Evolutionary conservation across 2,797 vertebrate genomes (phyloP).

Genomic region (Alouatta caraya): DNA sequence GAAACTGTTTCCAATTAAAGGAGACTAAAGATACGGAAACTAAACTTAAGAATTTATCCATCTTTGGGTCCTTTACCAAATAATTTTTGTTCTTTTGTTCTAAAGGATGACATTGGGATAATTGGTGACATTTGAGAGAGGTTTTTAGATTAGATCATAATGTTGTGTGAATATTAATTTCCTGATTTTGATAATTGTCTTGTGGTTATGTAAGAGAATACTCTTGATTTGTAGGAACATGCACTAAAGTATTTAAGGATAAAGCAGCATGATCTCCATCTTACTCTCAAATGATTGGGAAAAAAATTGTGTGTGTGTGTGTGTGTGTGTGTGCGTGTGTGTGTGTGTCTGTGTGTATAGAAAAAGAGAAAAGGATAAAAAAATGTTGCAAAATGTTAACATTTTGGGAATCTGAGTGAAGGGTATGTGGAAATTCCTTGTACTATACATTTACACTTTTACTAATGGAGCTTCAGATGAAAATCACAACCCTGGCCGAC

Average conservation of each 20-base stretch:
- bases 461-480: background rate
- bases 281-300: background rate
- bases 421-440: background rate
- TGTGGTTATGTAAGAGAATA: background rate
- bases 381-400: constrained; percentile 14
- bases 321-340: background rate
- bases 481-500: background rate
- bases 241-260: background rate
- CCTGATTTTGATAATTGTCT: background rate
- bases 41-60: background rate
- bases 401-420: background rate
- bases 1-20: background rate
- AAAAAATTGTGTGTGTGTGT: background rate
- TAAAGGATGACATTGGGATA: background rate
- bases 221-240: background rate
- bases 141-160: constrained; percentile 3
- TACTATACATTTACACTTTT: background rate
- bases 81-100: background rate
- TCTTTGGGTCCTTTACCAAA: background rate
- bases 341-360: background rate
- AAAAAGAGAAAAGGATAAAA: background rate
- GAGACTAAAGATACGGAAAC: constrained; percentile 10
- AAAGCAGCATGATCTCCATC: background rate
- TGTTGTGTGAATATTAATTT: background rate
- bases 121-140: background rate